Evolutionary conservation across 2,113 vertebrate species (phyloP).

Genomic region (Hippocampus barbouri): DNA sequence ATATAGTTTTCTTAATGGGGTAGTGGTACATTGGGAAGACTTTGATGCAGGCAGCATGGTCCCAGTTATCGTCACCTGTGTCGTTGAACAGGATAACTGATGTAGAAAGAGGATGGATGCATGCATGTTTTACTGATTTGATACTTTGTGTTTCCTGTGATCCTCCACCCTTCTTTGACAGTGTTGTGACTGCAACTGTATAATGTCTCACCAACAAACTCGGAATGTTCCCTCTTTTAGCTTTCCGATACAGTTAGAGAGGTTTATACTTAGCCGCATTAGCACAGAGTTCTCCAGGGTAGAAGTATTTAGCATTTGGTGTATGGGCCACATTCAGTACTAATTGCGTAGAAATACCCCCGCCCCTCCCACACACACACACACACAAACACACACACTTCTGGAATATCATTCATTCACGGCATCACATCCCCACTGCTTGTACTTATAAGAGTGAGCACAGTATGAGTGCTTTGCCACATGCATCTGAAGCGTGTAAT

Average conservation of each 20-base stretch:
- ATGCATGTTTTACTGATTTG: no score
- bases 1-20: neutral
- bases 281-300: conserved; percentile 23
- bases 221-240: conserved; percentile 10
- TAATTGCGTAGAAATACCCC: conserved; percentile 13
- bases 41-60: no score
- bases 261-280: conserved; percentile 43
- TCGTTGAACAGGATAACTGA: no score
- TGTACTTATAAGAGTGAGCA: conserved; percentile 12
- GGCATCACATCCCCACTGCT: neutral
- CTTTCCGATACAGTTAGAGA: conserved; percentile 25
- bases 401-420: conserved; percentile 19
- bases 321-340: conserved; percentile 28
- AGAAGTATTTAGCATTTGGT: conserved; percentile 32
- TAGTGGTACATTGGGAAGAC: neutral
- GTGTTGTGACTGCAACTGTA: no score
- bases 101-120: no score
- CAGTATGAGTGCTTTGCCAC: conserved; percentile 18
- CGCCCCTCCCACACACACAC: conserved; percentile 1
- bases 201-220: neutral
- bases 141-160: no score
- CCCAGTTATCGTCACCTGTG: no score
- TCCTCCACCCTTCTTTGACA: no score
- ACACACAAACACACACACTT: conserved; percentile 11
- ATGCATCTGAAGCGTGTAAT: conserved; percentile 33